Evolutionary conservation across 2,113 vertebrate species (phyloP).

Genomic region (Rhegmatorhina hoffmannsi): DNA sequence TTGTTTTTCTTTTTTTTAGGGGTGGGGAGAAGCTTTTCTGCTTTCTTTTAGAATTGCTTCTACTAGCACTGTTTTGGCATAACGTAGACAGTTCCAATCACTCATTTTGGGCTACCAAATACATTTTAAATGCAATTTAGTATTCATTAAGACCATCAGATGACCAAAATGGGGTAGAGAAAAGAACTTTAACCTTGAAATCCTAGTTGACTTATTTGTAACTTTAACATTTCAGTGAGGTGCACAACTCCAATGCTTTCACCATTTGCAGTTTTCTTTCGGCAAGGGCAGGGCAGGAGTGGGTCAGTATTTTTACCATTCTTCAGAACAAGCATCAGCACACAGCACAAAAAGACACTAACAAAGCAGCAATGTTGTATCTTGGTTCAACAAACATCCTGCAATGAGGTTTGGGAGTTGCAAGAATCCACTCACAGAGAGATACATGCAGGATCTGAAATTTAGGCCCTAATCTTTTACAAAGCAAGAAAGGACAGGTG

Average conservation of each 20-base stretch:
- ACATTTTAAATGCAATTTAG: neutral
- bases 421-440: neutral
- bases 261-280: neutral
- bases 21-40: neutral
- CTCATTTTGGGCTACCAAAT: neutral
- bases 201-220: neutral
- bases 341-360: neutral
- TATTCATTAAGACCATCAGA: neutral
- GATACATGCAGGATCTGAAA: neutral
- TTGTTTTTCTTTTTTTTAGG: neutral
- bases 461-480: neutral
- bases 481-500: neutral
- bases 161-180: neutral
- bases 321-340: neutral
- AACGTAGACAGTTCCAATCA: neutral
- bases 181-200: neutral
- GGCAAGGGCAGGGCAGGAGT: neutral
- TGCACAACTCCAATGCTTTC: neutral
- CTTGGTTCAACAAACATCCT: neutral
- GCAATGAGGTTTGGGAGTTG: neutral
- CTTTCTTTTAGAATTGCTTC: neutral
- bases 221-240: neutral
- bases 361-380: neutral
- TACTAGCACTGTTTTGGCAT: neutral
- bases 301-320: neutral